These are phyloP conservation scores for Mylabris sibirica DNA, from an alignment of 2,888 invertebrate species.

Conservation along the genomic window DNA sequence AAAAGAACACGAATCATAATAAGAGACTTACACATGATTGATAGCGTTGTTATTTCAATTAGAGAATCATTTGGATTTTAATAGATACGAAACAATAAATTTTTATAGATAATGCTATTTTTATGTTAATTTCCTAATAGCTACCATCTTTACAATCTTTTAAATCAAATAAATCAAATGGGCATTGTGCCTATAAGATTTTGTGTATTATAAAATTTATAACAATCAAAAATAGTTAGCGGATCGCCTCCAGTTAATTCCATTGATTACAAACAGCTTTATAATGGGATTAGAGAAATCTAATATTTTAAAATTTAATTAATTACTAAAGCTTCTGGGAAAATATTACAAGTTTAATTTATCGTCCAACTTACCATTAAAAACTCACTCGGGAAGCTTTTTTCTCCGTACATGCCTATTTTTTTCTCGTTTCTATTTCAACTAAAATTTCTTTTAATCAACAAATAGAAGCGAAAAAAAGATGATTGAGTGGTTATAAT, in stretches of 20 bases:
- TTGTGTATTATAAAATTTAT: background rate
- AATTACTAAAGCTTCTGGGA: conserved; percentile 11
- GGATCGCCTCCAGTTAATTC: background rate
- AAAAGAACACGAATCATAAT: background rate
- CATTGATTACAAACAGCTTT: conserved; percentile 1
- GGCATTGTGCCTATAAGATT: conserved; percentile 4
- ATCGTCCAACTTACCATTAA: background rate
- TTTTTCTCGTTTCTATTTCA: background rate
- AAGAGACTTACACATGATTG: background rate
- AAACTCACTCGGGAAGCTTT: background rate
- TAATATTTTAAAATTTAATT: conserved; percentile 15
- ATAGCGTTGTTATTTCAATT: background rate
- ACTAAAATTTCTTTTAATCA: background rate
- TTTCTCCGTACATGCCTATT: background rate
- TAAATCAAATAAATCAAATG: conserved; percentile 13
- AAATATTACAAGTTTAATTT: conserved; percentile 6
- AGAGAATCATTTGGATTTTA: background rate
- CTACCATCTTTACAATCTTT: background rate
- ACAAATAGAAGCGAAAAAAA: background rate
- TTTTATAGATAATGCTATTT: conserved; percentile 9
- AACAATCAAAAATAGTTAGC: conserved; percentile 9
- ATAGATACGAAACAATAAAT: conserved; percentile 4
- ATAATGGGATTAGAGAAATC: conserved; percentile 14
- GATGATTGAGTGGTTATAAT: conserved; percentile 8
- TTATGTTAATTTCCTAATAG: conserved; percentile 3